A percentile compares a stretch with the other conserved stretches of the same genome.
Evolutionary conservation across 2,888 invertebrate species (phyloP).

Genomic region (Micoletzkya japonica): DNA sequence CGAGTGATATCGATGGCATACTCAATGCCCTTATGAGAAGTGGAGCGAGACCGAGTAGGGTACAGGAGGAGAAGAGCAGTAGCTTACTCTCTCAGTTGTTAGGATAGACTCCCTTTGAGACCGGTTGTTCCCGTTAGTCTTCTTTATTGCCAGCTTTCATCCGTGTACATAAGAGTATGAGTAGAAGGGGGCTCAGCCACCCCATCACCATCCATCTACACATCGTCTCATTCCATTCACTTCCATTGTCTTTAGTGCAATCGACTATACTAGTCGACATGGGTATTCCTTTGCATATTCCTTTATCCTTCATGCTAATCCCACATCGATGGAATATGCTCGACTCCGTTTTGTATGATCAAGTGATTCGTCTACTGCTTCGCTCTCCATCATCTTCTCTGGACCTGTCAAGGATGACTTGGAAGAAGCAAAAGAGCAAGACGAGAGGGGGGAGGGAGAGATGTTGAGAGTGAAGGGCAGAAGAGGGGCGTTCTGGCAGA

Average conservation of each 20-base stretch:
- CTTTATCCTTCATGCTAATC: slow-evolving; percentile 13
- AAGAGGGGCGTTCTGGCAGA: neutral
- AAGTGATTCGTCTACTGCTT: neutral
- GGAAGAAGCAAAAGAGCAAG: no score
- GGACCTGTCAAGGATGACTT: neutral
- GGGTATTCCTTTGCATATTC: slow-evolving; percentile 1
- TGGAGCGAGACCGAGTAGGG: neutral
- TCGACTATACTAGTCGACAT: slow-evolving; percentile 3
- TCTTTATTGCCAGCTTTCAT: no score
- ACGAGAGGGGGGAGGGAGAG: no score
- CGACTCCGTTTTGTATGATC: neutral
- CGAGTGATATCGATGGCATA: slow-evolving; percentile 27
- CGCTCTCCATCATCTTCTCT: slow-evolving; percentile 11
- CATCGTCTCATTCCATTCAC: neutral
- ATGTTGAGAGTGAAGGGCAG: no score
- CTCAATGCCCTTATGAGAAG: slow-evolving; percentile 28
- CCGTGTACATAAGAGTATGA: no score
- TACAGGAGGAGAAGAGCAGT: neutral
- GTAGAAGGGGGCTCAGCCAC: no score
- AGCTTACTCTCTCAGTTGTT: neutral
- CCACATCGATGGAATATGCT: slow-evolving; percentile 19
- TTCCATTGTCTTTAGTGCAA: neutral
- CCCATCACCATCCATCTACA: neutral
- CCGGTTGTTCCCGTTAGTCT: neutral
- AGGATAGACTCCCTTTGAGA: neutral